Evolutionary conservation across 2,113 vertebrate genomes (phyloP).

Genomic region (Tautogolabrus adspersus): DNA sequence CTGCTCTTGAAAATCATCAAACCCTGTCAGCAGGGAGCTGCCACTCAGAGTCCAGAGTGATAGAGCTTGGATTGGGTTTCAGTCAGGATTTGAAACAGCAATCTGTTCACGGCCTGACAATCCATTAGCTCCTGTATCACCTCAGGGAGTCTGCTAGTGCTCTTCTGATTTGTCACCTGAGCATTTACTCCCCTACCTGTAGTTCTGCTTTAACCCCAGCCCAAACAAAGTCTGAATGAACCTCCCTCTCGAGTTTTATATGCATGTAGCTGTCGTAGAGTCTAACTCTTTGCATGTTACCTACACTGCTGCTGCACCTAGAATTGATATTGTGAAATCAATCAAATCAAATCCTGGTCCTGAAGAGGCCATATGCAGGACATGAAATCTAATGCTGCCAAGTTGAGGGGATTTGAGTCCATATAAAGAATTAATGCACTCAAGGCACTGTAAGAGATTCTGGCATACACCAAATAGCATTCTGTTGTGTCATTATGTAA

Average conservation of each 20-base stretch:
- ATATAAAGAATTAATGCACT: conserved; percentile 35
- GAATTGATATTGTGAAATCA: conserved; percentile 42
- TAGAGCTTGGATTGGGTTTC: conserved; percentile 43
- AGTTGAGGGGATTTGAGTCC: conserved; percentile 24
- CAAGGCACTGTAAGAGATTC: conserved; percentile 11
- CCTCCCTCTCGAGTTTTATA: conserved; percentile 1
- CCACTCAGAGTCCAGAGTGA: conserved; percentile 36
- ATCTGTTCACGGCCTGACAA: conserved; percentile 26
- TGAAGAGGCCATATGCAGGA: not conserved
- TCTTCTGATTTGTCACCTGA: conserved; percentile 18
- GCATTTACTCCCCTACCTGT: conserved; percentile 14
- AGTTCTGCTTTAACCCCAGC: conserved; percentile 1
- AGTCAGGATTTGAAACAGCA: conserved; percentile 35
- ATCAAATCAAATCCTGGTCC: conserved; percentile 27
- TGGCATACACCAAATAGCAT: conserved; percentile 51
- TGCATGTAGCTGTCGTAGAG: conserved; percentile 37
- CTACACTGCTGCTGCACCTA: not conserved
- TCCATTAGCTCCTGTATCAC: conserved; percentile 38
- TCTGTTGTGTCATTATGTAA: not conserved
- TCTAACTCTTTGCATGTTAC: conserved; percentile 13
- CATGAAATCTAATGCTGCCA: conserved; percentile 25
- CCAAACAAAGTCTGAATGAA: not conserved
- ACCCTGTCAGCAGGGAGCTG: conserved; percentile 14
- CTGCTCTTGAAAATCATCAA: conserved; percentile 15
- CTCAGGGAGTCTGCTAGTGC: conserved; percentile 20